Percentiles rank a stretch among this genome's conserved stretches.
Evolutionary conservation across 1,140 invertebrate genomes (phyloP).

Genomic region (Anastrepha obliqua): DNA sequence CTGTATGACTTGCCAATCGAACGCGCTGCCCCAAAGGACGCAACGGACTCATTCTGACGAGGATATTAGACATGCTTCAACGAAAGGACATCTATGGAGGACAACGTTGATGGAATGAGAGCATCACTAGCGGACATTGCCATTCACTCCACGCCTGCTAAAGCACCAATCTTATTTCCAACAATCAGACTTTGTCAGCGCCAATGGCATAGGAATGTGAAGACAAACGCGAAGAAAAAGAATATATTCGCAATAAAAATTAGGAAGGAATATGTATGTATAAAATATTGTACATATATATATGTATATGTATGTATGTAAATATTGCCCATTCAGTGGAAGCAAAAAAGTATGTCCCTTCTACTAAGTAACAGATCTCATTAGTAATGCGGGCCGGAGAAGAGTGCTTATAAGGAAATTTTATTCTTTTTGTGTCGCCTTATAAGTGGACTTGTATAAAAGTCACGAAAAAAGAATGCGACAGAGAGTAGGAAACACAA

Average conservation of each 20-base stretch:
- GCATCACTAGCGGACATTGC: constrained; percentile 6
- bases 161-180: constrained; percentile 18
- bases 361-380: constrained; percentile 65
- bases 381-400: constrained; percentile 66
- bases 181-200: not conserved
- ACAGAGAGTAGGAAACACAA: constrained; percentile 30
- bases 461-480: constrained; percentile 11
- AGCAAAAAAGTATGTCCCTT: constrained; percentile 63
- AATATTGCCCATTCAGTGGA: constrained; percentile 36
- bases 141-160: constrained; percentile 2
- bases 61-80: constrained; percentile 59
- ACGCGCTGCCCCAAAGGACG: too few relatives aligned
- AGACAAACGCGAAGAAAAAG: constrained; percentile 31
- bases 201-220: not conserved
- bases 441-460: constrained; percentile 60
- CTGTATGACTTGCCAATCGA: too few relatives aligned
- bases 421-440: constrained; percentile 43
- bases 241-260: constrained; percentile 5
- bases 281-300: too few relatives aligned
- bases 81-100: constrained; percentile 66
- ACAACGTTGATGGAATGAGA: not conserved
- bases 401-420: constrained; percentile 58
- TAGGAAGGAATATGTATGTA: not conserved
- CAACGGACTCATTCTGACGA: too few relatives aligned
- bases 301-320: not conserved